Evolutionary conservation across 2,113 vertebrate species (phyloP).

Genomic region (Tricholaema leucomelas): DNA sequence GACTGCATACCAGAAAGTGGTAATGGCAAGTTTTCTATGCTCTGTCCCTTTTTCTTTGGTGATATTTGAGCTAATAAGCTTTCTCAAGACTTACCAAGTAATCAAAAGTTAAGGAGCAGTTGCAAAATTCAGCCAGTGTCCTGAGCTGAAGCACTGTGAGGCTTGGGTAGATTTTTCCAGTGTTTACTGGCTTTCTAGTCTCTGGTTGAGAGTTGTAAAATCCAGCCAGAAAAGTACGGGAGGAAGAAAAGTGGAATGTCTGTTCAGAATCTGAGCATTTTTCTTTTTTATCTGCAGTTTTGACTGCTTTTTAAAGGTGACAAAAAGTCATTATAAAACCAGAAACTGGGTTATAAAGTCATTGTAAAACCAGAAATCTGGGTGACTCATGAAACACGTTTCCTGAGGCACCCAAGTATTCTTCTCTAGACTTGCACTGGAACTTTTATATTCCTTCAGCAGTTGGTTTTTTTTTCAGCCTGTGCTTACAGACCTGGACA

Average conservation of each 20-base stretch:
- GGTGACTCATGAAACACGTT: no score
- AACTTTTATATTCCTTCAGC: not conserved
- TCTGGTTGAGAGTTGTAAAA: not conserved
- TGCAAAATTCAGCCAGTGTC: not conserved
- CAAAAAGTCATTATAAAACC: not conserved
- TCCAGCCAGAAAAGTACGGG: not conserved
- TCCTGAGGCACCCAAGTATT: not conserved
- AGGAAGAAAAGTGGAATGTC: not conserved
- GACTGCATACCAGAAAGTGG: not conserved
- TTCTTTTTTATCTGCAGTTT: not conserved
- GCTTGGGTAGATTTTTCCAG: not conserved
- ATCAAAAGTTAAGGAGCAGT: not conserved
- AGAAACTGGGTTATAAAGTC: not conserved
- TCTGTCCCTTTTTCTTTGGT: not conserved
- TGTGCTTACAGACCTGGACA: accelerated
- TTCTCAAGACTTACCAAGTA: not conserved
- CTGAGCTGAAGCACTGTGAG: not conserved
- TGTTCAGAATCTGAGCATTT: not conserved
- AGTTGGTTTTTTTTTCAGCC: not conserved
- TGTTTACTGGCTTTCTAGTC: not conserved
- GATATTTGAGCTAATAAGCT: not conserved
- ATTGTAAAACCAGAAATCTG: not conserved
- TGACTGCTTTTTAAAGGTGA: not conserved
- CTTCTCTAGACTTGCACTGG: not conserved
- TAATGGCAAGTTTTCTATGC: not conserved